Evolutionary conservation across 2,797 vertebrate genomes (phyloP).

Genomic region (Smutsia gigantea): DNA sequence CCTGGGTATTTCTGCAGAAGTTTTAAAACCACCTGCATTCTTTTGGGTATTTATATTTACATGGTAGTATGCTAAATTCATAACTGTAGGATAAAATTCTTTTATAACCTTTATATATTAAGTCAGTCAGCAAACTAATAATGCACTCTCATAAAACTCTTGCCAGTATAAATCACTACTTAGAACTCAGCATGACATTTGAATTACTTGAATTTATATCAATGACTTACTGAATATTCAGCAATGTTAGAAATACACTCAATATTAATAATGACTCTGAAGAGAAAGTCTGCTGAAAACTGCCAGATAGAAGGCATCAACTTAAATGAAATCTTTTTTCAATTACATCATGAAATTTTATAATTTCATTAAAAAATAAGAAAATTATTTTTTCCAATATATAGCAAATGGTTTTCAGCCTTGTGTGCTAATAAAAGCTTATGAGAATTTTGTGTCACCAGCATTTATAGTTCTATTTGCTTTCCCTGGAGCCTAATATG

Average conservation of each 20-base stretch:
- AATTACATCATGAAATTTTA: slow-evolving; percentile 27
- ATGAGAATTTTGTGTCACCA: background rate
- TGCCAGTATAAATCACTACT: slow-evolving; percentile 63
- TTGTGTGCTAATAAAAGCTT: slow-evolving; percentile 9
- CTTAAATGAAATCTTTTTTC: slow-evolving; percentile 41
- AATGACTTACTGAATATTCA: slow-evolving; percentile 74
- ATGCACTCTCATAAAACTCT: slow-evolving; percentile 66
- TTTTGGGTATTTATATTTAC: slow-evolving; percentile 60
- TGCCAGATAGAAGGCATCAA: background rate
- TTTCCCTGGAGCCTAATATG: background rate
- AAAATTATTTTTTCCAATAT: background rate
- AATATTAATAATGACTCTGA: slow-evolving; percentile 67
- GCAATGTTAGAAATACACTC: slow-evolving; percentile 73
- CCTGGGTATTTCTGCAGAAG: slow-evolving; percentile 44
- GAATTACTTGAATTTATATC: slow-evolving; percentile 79
- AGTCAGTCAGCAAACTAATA: slow-evolving; percentile 73
- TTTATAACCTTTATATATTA: slow-evolving; percentile 79
- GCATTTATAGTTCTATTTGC: background rate
- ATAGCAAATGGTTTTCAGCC: slow-evolving; percentile 9
- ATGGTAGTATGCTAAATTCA: slow-evolving; percentile 55
- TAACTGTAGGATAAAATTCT: slow-evolving; percentile 65
- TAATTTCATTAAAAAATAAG: slow-evolving; percentile 67
- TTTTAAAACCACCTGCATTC: slow-evolving; percentile 6
- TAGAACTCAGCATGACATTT: slow-evolving; percentile 66
- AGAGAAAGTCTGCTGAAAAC: slow-evolving; percentile 54